phyloP scores from a whole-genome alignment of 2,797 vertebrate species.

The Poeciliopsis gracilis region DNA sequence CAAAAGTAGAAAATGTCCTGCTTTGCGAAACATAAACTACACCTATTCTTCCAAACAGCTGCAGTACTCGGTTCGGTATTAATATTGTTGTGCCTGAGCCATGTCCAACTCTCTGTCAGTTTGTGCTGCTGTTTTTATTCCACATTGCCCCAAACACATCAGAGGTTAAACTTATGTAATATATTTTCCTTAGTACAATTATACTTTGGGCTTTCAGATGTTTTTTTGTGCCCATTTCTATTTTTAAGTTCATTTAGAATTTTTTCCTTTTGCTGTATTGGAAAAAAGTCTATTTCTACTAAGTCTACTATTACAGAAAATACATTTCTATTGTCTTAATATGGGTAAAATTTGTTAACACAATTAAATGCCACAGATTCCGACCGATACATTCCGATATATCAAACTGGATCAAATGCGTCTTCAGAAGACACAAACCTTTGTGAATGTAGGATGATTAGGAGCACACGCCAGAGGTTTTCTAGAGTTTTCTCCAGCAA shows the following conservation, averaged over 20 bases:
- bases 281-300: conserved; percentile 66
- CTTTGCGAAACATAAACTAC: conserved; percentile 3
- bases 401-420: conserved; percentile 49
- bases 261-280: conserved; percentile 58
- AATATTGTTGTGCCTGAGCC: conserved; percentile 51
- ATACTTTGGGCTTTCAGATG: conserved; percentile 59
- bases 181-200: conserved; percentile 76
- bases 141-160: conserved; percentile 64
- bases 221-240: conserved; percentile 64
- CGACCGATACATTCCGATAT: conserved; percentile 20
- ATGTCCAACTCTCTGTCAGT: conserved; percentile 53
- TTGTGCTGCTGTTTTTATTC: conserved; percentile 64
- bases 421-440: conserved; percentile 7
- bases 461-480: background rate
- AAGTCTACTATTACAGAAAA: conserved; percentile 57
- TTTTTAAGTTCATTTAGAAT: conserved; percentile 65
- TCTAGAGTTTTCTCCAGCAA: background rate
- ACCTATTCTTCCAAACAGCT: conserved; percentile 10
- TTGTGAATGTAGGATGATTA: background rate
- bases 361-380: conserved; percentile 39
- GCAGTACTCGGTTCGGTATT: conserved; percentile 16
- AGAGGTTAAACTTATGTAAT: conserved; percentile 68
- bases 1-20: conserved; percentile 2
- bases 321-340: conserved; percentile 63
- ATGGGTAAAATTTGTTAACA: conserved; percentile 36